Conservation (phyloP, 2,888 invertebrate genomes). For the Elegia similella region DNA sequence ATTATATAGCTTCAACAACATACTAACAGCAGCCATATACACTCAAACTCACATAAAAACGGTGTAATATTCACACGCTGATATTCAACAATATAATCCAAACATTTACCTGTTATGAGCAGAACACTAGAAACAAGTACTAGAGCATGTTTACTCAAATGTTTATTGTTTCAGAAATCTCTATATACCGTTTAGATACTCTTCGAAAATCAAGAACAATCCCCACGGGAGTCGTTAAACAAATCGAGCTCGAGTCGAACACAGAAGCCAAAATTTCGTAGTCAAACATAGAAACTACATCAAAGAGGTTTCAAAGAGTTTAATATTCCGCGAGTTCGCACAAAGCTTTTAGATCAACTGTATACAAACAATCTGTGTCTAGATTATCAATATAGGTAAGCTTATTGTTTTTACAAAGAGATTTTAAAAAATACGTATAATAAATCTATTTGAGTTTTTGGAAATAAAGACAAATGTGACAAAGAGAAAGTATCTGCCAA, state of each 20-base stretch:
- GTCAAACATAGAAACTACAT: constrained; percentile 13
- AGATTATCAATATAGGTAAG: too few relatives aligned
- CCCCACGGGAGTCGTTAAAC: constrained; percentile 2
- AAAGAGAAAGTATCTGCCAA: too few relatives aligned
- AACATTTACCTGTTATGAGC: neutral
- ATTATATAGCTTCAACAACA: too few relatives aligned
- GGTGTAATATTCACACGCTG: neutral
- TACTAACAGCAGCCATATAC: too few relatives aligned
- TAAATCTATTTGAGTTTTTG: too few relatives aligned
- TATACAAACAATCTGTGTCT: constrained; percentile 9
- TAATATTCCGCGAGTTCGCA: constrained; percentile 8
- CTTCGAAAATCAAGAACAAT: constrained; percentile 28
- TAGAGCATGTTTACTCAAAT: neutral
- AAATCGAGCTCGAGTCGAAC: constrained; percentile 9
- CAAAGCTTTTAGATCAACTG: constrained; percentile 11
- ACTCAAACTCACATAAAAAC: neutral
- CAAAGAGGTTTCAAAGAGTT: constrained; percentile 15
- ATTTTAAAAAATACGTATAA: too few relatives aligned
- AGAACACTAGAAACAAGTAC: neutral
- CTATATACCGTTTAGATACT: neutral
- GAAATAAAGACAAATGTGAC: too few relatives aligned
- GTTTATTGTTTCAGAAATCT: neutral
- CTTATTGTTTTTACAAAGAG: too few relatives aligned
- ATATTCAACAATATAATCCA: neutral
- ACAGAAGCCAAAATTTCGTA: constrained; percentile 10